Conservation (phyloP, 1,140 invertebrate genomes). For the Dryas iulia region DNA sequence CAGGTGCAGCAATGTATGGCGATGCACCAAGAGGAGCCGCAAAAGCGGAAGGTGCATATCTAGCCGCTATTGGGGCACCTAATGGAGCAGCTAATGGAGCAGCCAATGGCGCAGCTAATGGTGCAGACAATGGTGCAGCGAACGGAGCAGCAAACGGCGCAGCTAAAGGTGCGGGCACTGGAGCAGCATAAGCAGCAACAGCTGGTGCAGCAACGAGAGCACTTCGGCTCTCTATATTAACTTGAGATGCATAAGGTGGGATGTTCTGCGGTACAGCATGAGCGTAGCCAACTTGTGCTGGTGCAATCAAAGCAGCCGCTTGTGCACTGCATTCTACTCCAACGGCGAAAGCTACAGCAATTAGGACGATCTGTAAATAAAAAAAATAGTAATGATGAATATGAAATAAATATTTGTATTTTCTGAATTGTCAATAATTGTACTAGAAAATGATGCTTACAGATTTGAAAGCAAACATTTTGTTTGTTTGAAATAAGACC, state of each 20-base stretch:
- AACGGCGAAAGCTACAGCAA: conserved; percentile 55
- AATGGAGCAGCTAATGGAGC: conserved; percentile 23
- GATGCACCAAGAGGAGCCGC: conserved; percentile 19
- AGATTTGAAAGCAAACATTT: conserved; percentile 76
- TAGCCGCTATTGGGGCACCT: conserved; percentile 20
- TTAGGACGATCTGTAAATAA: conserved; percentile 62
- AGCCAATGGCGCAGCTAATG: conserved; percentile 43
- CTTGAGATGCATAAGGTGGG: conserved; percentile 79
- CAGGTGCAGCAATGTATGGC: conserved; percentile 20
- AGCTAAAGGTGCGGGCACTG: conserved; percentile 39
- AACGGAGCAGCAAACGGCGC: conserved; percentile 25
- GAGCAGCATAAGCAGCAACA: conserved; percentile 43
- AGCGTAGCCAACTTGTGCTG: conserved; percentile 65
- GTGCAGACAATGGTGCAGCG: neutral
- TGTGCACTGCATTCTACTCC: conserved; percentile 68
- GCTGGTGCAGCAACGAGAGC: conserved; percentile 45
- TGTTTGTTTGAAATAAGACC: conserved; percentile 64
- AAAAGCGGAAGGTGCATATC: conserved; percentile 11
- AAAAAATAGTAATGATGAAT: conserved; percentile 9
- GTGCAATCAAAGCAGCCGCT: conserved; percentile 57
- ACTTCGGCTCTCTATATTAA: conserved; percentile 73
- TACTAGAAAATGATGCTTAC: conserved; percentile 45
- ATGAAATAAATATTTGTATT: neutral
- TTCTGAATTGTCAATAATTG: neutral
- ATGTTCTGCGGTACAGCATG: conserved; percentile 79